A percentile compares a stretch with the other conserved stretches of the same genome.
These are phyloP conservation scores for Holacanthella duospinosa DNA, from an alignment of 2,888 invertebrate genomes.

Conservation along the genomic window DNA sequence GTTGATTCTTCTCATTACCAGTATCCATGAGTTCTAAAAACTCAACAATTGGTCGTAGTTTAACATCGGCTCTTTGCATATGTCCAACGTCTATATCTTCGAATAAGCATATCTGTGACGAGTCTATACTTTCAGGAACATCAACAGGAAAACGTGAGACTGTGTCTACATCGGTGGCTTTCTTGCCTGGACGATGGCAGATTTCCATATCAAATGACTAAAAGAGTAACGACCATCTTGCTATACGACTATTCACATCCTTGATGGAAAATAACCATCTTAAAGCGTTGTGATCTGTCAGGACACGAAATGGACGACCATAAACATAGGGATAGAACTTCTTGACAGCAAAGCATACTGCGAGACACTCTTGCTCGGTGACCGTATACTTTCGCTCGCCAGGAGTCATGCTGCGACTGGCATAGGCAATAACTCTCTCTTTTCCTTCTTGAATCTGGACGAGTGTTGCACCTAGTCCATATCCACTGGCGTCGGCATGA, in stretches of 20 bases:
- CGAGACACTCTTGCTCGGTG: conserved; percentile 37
- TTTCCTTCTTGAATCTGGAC: conserved; percentile 2
- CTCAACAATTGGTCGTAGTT: conserved; percentile 7
- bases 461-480: conserved; percentile 5
- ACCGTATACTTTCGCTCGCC: conserved; percentile 22
- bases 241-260: conserved; percentile 19
- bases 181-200: conserved; percentile 19
- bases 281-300: conserved; percentile 40
- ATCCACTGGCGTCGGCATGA: conserved; percentile 4
- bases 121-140: background rate
- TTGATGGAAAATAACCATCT: conserved; percentile 21
- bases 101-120: background rate
- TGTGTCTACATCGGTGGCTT: conserved; percentile 26
- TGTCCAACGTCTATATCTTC: background rate
- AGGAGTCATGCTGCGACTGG: background rate
- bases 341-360: conserved; percentile 38
- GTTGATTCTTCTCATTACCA: background rate
- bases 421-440: conserved; percentile 4
- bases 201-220: conserved; percentile 30
- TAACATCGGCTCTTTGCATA: conserved; percentile 2
- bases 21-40: background rate
- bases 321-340: conserved; percentile 40
- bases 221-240: conserved; percentile 23
- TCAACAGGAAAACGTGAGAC: conserved; percentile 25
- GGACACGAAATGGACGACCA: conserved; percentile 39